These are phyloP conservation scores for Lissonota sp. DNA, from an alignment of 2,888 invertebrate genomes.

Conservation along the genomic window DNA sequence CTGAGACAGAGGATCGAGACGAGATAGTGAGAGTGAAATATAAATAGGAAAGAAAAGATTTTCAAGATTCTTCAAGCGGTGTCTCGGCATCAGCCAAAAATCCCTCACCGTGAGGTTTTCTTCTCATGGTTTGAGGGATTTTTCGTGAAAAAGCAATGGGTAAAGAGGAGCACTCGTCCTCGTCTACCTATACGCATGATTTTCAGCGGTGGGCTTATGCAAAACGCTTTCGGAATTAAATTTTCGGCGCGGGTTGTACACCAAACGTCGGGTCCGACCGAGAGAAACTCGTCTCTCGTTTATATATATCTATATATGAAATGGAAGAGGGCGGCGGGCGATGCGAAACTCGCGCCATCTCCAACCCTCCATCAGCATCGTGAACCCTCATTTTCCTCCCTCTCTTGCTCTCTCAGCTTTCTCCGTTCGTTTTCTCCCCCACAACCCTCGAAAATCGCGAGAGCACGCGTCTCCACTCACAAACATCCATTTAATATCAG, in stretches of 20 bases:
- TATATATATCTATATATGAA: constrained; percentile 8
- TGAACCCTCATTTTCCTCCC: constrained; percentile 47
- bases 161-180: constrained; percentile 65
- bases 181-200: constrained; percentile 59
- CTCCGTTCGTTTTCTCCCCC: constrained; percentile 19
- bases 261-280: constrained; percentile 9
- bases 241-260: constrained; percentile 64
- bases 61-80: constrained; percentile 18
- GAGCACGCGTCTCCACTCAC: constrained; percentile 31
- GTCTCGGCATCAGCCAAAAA: constrained; percentile 17
- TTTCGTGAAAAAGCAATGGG: constrained; percentile 20
- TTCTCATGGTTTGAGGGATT: background rate
- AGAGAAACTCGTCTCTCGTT: constrained; percentile 28
- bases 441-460: constrained; percentile 33
- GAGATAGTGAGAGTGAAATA: background rate
- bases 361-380: constrained; percentile 44
- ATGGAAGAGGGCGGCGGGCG: constrained; percentile 26
- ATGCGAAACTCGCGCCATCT: constrained; percentile 43
- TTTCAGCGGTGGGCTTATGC: constrained; percentile 58
- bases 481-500: background rate
- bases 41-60: constrained; percentile 9
- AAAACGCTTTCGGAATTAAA: constrained; percentile 74
- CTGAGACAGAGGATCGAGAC: no score
- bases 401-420: constrained; percentile 5
- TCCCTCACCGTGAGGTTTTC: background rate